Evolutionary conservation across 2,797 vertebrate species (phyloP), one percentile per base, ranked within the genome.

Genomic region (Caiman crocodilus): DNA sequence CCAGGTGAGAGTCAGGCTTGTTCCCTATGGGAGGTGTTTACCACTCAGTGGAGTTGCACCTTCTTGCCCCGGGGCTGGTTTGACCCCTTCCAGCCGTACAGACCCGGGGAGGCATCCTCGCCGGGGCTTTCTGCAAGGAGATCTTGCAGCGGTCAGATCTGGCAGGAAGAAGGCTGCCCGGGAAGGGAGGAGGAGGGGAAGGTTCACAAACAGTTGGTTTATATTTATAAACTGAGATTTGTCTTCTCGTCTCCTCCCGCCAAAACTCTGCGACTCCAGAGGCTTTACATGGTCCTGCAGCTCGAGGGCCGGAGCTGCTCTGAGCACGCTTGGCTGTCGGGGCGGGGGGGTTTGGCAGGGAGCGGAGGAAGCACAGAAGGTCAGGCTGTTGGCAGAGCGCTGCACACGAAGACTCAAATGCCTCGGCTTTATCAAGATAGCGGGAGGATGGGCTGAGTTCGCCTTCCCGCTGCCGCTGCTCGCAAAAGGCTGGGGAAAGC

Each of bases 351-450:
- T 93, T 94, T 95, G 95, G 94, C 94, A 89, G 0, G 2, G 4
- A 23, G 30, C 91, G 8, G 5, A 79, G 63, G 73, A 63, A 91
- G 88, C 80, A 35, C 77, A 77, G 17, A 96, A 94, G 95, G 87
- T 85, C 90, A 71, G 63, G 76, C 82, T 92, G 35, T 79, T 94
- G 96, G 90, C 95, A 76, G 77, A 81, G 25, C 2, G 28, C 80
- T 16, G 58, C 58, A 9, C 25, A 28, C 58, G 28, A 63, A 76
- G 30, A 59, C 58, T 79, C 59, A 23, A 23, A 15, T 55, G 32
- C 82, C 63, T 65, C 65, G 9, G 67, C 84, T 83, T 84, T 90
- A 23, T 87, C 1, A 0, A 86, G 79, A 76, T 59, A 76, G 63
- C 32, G 85, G 90, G 91, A 95, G 85, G 73, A 14, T 79, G 90